Evolutionary conservation across 2,797 vertebrate genomes (phyloP).

Genomic region (Loriculus beryllinus): DNA sequence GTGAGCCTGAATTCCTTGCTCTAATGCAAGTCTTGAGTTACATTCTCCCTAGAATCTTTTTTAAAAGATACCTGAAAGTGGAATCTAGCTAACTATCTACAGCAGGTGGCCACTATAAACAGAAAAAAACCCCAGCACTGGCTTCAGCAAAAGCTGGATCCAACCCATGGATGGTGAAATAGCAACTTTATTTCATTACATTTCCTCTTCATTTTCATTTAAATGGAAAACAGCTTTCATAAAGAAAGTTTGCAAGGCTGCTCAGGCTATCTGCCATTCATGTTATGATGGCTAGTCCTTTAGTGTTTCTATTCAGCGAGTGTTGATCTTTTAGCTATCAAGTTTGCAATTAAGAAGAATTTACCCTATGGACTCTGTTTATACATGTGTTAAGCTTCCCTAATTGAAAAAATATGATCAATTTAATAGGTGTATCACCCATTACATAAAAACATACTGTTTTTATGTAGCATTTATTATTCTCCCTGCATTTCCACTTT

Average conservation of each 20-base stretch:
- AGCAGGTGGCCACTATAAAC: not conserved
- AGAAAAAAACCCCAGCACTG: not conserved
- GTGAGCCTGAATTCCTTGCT: not conserved
- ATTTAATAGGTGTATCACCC: not conserved
- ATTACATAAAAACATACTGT: not conserved
- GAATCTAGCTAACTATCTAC: not conserved
- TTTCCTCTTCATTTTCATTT: slow-evolving; percentile 9
- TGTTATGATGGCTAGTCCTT: not conserved
- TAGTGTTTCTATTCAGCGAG: not conserved
- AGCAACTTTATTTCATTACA: not conserved
- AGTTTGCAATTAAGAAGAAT: not conserved
- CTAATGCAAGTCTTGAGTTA: not conserved
- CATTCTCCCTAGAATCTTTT: not conserved
- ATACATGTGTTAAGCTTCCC: not conserved
- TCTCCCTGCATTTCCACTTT: not conserved
- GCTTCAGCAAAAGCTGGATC: not conserved
- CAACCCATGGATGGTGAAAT: not conserved
- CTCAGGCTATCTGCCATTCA: not conserved
- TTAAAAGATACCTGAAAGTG: not conserved
- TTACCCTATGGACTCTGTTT: not conserved
- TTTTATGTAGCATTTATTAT: not conserved
- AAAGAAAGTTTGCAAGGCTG: slow-evolving; percentile 7
- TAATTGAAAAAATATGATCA: not conserved
- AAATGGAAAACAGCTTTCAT: slow-evolving; percentile 16
- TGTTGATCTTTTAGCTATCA: not conserved